These are phyloP conservation scores for Esox masquinongy DNA, from an alignment of 2,797 vertebrate genomes.

Conservation along the genomic window DNA sequence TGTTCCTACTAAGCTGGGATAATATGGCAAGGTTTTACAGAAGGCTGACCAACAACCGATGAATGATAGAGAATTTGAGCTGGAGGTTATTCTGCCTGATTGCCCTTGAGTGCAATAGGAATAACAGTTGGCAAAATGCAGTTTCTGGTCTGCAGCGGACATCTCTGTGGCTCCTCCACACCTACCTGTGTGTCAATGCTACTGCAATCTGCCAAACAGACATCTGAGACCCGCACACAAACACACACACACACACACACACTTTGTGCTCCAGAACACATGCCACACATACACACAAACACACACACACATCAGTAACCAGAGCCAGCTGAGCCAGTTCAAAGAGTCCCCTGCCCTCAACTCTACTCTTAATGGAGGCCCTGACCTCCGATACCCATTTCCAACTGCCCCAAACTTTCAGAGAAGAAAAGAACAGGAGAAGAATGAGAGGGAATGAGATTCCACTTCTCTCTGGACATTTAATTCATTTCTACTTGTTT, in stretches of 20 bases:
- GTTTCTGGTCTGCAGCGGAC: conserved; percentile 6
- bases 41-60: conserved; percentile 27
- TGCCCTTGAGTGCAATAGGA: conserved; percentile 30
- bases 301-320: conserved; percentile 13
- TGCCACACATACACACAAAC: conserved; percentile 14
- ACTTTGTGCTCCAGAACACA: neutral
- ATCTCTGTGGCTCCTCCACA: conserved; percentile 13
- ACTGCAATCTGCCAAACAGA: conserved; percentile 39
- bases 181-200: conserved; percentile 14
- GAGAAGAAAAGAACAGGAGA: conserved; percentile 44
- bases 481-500: conserved; percentile 62
- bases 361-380: conserved; percentile 73
- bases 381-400: conserved; percentile 72
- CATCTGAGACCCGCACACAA: conserved; percentile 31
- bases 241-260: conserved; percentile 15
- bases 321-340: neutral
- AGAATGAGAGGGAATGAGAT: conserved; percentile 51
- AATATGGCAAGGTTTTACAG: conserved; percentile 3
- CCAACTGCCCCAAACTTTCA: conserved; percentile 67
- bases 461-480: conserved; percentile 50
- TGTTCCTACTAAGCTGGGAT: conserved; percentile 25
- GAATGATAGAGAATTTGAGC: conserved; percentile 40
- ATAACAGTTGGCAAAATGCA: conserved; percentile 29
- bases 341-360: conserved; percentile 58
- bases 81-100: conserved; percentile 47